phyloP scores from a whole-genome alignment of 2,797 vertebrate genomes.

The Poliocrania exsul region DNA sequence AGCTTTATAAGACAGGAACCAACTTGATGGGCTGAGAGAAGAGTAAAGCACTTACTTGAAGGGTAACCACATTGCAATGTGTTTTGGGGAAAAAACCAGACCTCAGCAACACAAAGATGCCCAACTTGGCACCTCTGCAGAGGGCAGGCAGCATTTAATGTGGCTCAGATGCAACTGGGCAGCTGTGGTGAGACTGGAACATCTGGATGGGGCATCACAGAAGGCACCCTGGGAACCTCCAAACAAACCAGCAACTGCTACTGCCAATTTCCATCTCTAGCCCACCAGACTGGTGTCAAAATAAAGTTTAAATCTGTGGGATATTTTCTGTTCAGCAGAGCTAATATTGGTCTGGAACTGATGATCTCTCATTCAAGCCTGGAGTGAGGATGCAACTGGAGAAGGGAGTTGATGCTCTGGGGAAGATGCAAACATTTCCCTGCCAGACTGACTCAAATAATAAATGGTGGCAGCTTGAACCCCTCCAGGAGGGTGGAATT shows the following conservation, averaged over 20 bases:
- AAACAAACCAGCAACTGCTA: too few species aligned
- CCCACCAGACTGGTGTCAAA: neutral
- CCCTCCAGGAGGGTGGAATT: neutral
- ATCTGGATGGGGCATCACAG: too few species aligned
- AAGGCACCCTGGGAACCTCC: too few species aligned
- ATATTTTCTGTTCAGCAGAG: neutral
- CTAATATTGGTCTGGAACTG: neutral
- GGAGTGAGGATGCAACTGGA: neutral
- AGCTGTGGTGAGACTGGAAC: too few species aligned
- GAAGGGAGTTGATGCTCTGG: neutral
- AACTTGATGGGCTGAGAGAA: neutral
- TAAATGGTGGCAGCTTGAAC: slow-evolving; percentile 20
- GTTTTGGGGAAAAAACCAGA: neutral
- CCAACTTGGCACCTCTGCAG: too few species aligned
- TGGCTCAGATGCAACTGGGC: too few species aligned
- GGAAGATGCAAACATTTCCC: neutral
- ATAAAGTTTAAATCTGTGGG: neutral
- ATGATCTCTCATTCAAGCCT: neutral
- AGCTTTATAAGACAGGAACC: neutral
- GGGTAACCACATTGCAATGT: accelerated
- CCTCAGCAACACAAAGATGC: neutral
- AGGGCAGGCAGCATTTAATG: too few species aligned
- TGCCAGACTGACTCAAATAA: slow-evolving; percentile 28
- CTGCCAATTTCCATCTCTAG: too few species aligned
- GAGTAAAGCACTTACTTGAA: neutral